Evolutionary conservation across 2,113 vertebrate genomes (phyloP).

Genomic region (Anoplopoma fimbria): DNA sequence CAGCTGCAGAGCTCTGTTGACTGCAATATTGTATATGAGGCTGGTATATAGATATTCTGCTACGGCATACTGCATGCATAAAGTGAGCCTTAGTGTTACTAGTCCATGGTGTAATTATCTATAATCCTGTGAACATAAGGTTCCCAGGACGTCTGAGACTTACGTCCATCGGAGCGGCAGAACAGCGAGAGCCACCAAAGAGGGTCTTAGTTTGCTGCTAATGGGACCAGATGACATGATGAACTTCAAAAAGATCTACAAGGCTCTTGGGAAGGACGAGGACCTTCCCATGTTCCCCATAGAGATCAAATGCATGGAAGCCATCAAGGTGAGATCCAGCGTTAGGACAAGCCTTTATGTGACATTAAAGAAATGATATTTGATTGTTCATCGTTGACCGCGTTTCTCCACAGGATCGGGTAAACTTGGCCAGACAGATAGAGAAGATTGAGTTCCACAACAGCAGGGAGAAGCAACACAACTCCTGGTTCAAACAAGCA

Average conservation of each 20-base stretch:
- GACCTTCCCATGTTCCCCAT: constrained; percentile 92
- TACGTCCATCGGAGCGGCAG: constrained; percentile 95
- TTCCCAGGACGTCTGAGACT: constrained; percentile 94
- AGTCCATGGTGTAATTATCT: neutral
- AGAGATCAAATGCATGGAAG: constrained; percentile 89
- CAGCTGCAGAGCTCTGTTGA: neutral
- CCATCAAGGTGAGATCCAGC: constrained; percentile 86
- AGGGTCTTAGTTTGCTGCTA: constrained; percentile 93
- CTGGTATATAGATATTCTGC: neutral
- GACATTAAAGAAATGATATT: neutral
- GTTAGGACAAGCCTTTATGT: neutral
- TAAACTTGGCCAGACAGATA: constrained; percentile 90
- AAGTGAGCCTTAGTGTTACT: neutral
- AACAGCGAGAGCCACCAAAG: constrained; percentile 91
- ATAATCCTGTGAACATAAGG: constrained; percentile 75
- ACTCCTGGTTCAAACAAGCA: constrained; percentile 94
- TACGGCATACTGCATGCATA: neutral
- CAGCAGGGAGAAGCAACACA: constrained; percentile 90
- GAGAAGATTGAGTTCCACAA: constrained; percentile 95
- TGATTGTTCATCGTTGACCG: neutral
- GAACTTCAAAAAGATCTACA: constrained; percentile 94
- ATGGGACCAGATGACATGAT: constrained; percentile 93
- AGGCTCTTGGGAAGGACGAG: constrained; percentile 90
- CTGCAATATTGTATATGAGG: neutral
- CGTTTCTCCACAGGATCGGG: constrained; percentile 85